phyloP scores from a whole-genome alignment of 37 sponge, comb jelly and placozoan genomes.

The Ianthella basta region DNA sequence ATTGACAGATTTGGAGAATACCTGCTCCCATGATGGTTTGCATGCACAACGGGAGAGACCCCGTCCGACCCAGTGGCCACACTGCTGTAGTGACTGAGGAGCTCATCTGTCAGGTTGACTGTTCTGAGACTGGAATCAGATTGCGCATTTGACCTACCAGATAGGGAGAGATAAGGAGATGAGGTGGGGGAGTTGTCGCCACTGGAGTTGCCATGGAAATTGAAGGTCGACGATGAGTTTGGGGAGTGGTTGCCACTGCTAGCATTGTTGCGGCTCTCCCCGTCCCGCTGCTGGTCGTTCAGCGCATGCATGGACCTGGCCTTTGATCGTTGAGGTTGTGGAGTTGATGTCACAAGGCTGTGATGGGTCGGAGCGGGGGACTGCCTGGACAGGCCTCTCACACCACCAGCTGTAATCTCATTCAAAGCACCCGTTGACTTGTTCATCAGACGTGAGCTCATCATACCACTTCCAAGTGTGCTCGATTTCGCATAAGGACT shows the following conservation, averaged over 20 bases:
- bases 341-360: conserved; percentile 5
- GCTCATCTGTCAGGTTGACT: conserved; percentile 18
- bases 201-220: neutral
- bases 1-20: neutral
- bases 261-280: neutral
- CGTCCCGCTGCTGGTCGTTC: neutral
- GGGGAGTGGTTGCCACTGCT: neutral
- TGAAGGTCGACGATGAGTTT: neutral
- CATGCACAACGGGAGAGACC: neutral
- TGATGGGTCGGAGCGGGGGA: neutral
- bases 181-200: neutral
- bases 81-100: neutral
- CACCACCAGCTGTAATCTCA: neutral
- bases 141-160: neutral
- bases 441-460: conserved; percentile 17
- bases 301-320: conserved; percentile 13
- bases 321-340: conserved; percentile 14
- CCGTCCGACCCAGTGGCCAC: no score
- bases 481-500: neutral
- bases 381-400: no score
- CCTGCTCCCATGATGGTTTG: neutral
- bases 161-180: neutral
- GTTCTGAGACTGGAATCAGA: conserved; percentile 8
- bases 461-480: neutral
- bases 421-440: conserved; percentile 31